Evolutionary conservation across 2,113 vertebrate species (phyloP), one percentile per base, ranked within the genome.

Genomic region (Jaculus jaculus): DNA sequence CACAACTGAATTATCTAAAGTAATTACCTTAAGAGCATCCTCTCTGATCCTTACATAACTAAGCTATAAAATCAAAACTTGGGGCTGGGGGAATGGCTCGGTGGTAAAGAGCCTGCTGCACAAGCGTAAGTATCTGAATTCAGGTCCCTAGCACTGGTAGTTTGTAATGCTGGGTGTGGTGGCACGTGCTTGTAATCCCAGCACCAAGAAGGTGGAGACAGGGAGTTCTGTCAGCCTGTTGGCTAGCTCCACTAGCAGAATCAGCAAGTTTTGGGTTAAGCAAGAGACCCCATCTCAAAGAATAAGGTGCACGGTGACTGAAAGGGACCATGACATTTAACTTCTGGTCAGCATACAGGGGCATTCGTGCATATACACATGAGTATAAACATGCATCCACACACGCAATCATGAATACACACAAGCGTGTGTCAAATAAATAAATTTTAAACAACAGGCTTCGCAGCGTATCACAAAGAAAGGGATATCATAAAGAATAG

Each of bases 1-100:
- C 13, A 66, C 8, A 85, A 75, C 20, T 81, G 2, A 92, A 89
- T 87, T 69, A 69, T 69, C 69, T 51, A 84, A 71, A 84, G 69
- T 12, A 32, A 71, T 73, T 90, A 74, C 42, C 30, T 73, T 42
- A 32, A 47, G 37, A 47, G 30, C 89, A 86, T 42, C 73, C 30
- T 92, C 60, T 58, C 51, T 87, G 28, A 79, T 26, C 3, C 20
- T 87, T 77, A 51, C 23, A 66, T 6, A 81, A 94, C 17, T 82
- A 32, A 84, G 23, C 15, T 90, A 71, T 32, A 89, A 92, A 69
- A 91, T 86, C 85, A 79, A 71, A 93, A 82, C 68, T 26, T 84
- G 21, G 81, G 42, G 12, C 39, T 68, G 18, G 30, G 26, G 32
- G 26, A 47, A 77, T 51, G 47, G 42, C 28, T 18, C 9, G 24